Conservation (phyloP, 2,888 invertebrate genomes). For the Parnassius mnemosyne region DNA sequence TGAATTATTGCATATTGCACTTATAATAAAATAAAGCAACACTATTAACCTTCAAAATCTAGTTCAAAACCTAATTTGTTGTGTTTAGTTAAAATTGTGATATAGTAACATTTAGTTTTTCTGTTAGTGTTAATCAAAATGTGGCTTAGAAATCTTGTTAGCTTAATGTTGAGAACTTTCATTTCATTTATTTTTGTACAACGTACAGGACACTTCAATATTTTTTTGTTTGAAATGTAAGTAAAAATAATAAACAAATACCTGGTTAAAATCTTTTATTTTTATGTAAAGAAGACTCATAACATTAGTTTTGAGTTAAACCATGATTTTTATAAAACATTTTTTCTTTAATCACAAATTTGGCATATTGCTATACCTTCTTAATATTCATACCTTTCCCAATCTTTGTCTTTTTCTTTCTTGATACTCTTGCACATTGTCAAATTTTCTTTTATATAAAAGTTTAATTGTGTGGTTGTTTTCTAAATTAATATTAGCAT, state of each 20-base stretch:
- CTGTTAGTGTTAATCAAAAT: conserved; percentile 55
- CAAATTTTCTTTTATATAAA: conserved; percentile 88
- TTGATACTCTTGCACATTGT: conserved; percentile 89
- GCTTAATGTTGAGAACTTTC: conserved; percentile 61
- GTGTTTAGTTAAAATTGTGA: conserved; percentile 76
- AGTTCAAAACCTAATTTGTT: conserved; percentile 56
- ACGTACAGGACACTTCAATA: conserved; percentile 66
- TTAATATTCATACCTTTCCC: conserved; percentile 61
- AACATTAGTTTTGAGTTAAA: too few relatives aligned
- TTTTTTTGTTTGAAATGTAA: conserved; percentile 67
- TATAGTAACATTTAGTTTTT: conserved; percentile 65
- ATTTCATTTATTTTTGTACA: conserved; percentile 76
- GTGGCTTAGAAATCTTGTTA: conserved; percentile 59
- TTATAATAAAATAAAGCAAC: conserved; percentile 53
- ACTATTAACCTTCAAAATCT: conserved; percentile 57
- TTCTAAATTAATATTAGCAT: conserved; percentile 27
- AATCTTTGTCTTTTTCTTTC: conserved; percentile 87
- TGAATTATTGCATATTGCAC: conserved; percentile 48
- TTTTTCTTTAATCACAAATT: too few relatives aligned
- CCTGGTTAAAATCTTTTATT: conserved; percentile 53
- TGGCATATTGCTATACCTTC: not conserved
- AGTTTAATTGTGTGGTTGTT: conserved; percentile 69
- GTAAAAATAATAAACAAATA: conserved; percentile 67
- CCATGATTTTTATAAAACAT: too few relatives aligned
- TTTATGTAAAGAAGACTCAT: conserved; percentile 13